Evolutionary conservation across 1,140 invertebrate species (phyloP).

Genomic region (Meloidogyne floridensis): DNA sequence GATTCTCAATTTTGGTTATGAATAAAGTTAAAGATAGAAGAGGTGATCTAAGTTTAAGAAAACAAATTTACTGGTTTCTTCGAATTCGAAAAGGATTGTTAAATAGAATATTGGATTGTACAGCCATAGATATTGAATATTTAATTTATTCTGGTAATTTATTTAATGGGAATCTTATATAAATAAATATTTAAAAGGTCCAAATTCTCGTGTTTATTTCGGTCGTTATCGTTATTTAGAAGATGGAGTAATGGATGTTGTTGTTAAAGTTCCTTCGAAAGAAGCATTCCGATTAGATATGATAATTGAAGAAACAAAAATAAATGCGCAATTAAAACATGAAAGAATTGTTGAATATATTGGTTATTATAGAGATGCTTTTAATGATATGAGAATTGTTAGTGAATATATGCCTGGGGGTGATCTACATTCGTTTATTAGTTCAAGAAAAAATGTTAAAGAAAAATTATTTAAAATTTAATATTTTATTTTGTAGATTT

Average conservation of each 20-base stretch:
- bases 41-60: neutral
- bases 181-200: conserved; percentile 9
- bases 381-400: conserved; percentile 41
- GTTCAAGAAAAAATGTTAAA: conserved; percentile 22
- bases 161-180: neutral
- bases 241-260: neutral
- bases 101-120: conserved; percentile 17
- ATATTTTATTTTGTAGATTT: conserved; percentile 45
- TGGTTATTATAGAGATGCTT: conserved; percentile 32
- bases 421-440: conserved; percentile 35
- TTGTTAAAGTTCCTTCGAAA: conserved; percentile 26
- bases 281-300: conserved; percentile 18
- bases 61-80: conserved; percentile 19
- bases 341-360: conserved; percentile 26
- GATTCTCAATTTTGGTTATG: neutral
- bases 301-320: conserved; percentile 27
- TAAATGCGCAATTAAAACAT: conserved; percentile 25
- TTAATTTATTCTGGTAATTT: conserved; percentile 25
- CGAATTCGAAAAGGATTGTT: conserved; percentile 6
- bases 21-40: neutral
- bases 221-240: conserved; percentile 14
- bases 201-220: conserved; percentile 34
- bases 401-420: conserved; percentile 46
- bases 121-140: conserved; percentile 24
- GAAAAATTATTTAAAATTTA: neutral